These are phyloP conservation scores for Theocolax elegans DNA, from an alignment of 1,140 invertebrate species.

Conservation along the genomic window DNA sequence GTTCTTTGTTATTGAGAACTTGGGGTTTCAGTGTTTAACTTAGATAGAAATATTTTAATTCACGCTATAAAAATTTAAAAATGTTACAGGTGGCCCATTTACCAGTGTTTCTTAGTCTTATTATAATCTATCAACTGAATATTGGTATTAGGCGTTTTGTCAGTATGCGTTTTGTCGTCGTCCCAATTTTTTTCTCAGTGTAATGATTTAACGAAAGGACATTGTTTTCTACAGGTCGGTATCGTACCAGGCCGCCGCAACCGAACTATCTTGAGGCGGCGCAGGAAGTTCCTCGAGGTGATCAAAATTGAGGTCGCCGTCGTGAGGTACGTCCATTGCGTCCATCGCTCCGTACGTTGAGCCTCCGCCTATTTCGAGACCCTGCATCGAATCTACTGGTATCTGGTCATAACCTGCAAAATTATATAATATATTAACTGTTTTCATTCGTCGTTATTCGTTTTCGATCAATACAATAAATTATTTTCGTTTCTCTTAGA, in stretches of 20 bases:
- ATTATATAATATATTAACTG: neutral
- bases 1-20: too few relatives aligned
- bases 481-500: neutral
- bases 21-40: too few relatives aligned
- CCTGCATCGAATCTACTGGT: slow-evolving; percentile 97
- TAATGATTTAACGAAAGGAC: too few relatives aligned
- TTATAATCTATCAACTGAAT: too few relatives aligned
- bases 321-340: slow-evolving; percentile 84
- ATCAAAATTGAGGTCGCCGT: slow-evolving; percentile 83
- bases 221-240: slow-evolving; percentile 82
- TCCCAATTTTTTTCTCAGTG: too few relatives aligned
- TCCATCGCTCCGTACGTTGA: slow-evolving; percentile 80
- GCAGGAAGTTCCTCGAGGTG: slow-evolving; percentile 85
- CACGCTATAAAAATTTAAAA: too few relatives aligned
- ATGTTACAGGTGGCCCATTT: too few relatives aligned
- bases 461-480: neutral
- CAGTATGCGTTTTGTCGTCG: too few relatives aligned
- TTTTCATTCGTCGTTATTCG: neutral
- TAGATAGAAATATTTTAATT: too few relatives aligned
- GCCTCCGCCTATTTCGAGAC: slow-evolving; percentile 86
- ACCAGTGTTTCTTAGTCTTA: too few relatives aligned
- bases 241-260: slow-evolving; percentile 95
- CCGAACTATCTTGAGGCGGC: slow-evolving; percentile 89
- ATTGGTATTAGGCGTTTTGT: too few relatives aligned
- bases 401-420: slow-evolving; percentile 90